Evolutionary conservation across 1,140 invertebrate genomes (phyloP).

Genomic region (Papilio aristodemus): DNA sequence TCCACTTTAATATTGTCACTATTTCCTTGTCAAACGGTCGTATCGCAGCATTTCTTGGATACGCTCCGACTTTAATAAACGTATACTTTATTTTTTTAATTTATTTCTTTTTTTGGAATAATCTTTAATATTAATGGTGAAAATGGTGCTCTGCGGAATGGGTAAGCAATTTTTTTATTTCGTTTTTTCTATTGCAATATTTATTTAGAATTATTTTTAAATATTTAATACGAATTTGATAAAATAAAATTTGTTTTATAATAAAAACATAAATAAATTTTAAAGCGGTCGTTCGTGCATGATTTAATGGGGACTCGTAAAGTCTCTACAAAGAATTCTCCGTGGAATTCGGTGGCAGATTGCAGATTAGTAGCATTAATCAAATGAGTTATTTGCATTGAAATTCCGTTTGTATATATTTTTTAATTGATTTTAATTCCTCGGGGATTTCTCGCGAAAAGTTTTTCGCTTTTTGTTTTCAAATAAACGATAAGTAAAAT

Average conservation of each 20-base stretch:
- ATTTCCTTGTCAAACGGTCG: slow-evolving; percentile 64
- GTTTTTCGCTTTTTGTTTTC: slow-evolving; percentile 35
- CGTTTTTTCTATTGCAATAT: slow-evolving; percentile 32
- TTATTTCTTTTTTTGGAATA: slow-evolving; percentile 36
- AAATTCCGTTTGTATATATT: slow-evolving; percentile 52
- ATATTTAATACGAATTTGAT: slow-evolving; percentile 33
- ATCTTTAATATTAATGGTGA: slow-evolving; percentile 37
- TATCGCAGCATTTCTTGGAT: slow-evolving; percentile 55
- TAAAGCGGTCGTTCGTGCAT: slow-evolving; percentile 38
- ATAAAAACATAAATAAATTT: slow-evolving; percentile 28
- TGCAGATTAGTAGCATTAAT: slow-evolving; percentile 71
- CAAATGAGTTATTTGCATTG: slow-evolving; percentile 65
- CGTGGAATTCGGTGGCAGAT: slow-evolving; percentile 75
- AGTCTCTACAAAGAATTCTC: slow-evolving; percentile 48
- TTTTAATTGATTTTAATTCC: slow-evolving; percentile 58
- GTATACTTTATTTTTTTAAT: slow-evolving; percentile 42
- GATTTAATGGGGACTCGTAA: slow-evolving; percentile 47
- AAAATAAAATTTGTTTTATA: slow-evolving; percentile 33
- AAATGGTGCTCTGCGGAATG: slow-evolving; percentile 41
- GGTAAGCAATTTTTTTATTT: slow-evolving; percentile 47
- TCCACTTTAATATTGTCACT: slow-evolving; percentile 59
- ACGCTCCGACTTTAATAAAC: slow-evolving; percentile 51
- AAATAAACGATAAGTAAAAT: slow-evolving; percentile 21
- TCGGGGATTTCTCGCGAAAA: slow-evolving; percentile 60
- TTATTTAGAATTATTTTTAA: slow-evolving; percentile 34